Evolutionary conservation across 2,113 vertebrate species (phyloP).

Genomic region (Ifrita kowaldi): DNA sequence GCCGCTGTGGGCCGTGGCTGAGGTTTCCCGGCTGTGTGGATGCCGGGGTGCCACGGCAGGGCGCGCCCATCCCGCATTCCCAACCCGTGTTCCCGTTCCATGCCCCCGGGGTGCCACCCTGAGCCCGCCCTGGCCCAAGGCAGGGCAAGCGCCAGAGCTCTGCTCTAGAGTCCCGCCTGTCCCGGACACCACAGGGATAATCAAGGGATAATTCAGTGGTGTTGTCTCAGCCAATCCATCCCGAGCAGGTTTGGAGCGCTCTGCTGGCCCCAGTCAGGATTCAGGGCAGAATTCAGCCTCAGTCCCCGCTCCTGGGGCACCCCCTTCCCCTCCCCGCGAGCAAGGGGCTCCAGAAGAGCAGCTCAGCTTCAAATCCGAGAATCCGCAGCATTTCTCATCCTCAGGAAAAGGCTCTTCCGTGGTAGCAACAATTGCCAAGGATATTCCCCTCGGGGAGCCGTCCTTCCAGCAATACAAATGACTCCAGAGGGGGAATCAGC

Average conservation of each 20-base stretch:
- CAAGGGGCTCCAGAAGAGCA: not conserved
- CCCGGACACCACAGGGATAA: slow-evolving; percentile 26
- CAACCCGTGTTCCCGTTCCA: not conserved
- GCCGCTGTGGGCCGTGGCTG: not conserved
- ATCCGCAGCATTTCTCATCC: not conserved
- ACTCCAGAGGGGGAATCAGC: slow-evolving; percentile 20
- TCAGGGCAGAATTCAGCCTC: not conserved
- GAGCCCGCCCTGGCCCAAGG: not conserved
- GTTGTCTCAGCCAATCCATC: slow-evolving; percentile 49
- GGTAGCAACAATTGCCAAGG: not conserved
- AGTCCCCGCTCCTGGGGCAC: not conserved
- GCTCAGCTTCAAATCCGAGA: not conserved
- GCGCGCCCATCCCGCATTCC: not conserved
- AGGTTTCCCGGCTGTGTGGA: fast-evolving
- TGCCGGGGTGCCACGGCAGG: not conserved
- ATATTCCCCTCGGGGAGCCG: not conserved
- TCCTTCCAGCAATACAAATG: slow-evolving; percentile 4
- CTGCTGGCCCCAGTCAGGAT: slow-evolving; percentile 50
- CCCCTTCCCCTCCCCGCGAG: not conserved
- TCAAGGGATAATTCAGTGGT: slow-evolving; percentile 48
- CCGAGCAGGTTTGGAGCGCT: slow-evolving; percentile 47
- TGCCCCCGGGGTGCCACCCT: not conserved
- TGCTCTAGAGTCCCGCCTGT: not conserved
- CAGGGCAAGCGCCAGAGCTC: not conserved
- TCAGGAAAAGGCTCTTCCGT: not conserved